Percentiles rank a stretch among this genome's conserved stretches.
Evolutionary conservation across 2,797 vertebrate genomes (phyloP).

Genomic region (Poliocrania exsul): DNA sequence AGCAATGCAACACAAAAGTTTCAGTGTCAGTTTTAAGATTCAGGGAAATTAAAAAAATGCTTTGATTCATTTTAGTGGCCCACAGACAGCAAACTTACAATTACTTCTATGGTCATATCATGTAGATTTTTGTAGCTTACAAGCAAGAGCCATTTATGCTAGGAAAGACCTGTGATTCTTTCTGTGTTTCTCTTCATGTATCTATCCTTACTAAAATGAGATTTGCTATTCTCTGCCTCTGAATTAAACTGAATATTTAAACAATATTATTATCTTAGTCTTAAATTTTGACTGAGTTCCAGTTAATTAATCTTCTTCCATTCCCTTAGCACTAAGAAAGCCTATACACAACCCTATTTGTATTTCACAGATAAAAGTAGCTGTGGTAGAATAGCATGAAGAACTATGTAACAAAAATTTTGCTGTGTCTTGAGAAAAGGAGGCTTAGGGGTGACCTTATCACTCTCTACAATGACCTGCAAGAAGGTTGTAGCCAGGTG

Average conservation of each 20-base stretch:
- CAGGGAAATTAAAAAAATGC: not conserved
- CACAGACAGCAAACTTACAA: not conserved
- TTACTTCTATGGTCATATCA: not conserved
- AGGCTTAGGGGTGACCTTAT: not conserved
- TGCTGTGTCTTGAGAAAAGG: not conserved
- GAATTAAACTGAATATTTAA: conserved; percentile 24
- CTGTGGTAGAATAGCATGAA: not conserved
- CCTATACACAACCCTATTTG: not conserved
- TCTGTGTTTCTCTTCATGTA: not conserved
- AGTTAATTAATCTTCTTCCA: conserved; percentile 26
- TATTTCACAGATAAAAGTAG: not conserved
- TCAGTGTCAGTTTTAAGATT: not conserved
- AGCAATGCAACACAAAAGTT: not conserved
- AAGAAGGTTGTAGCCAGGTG: not conserved
- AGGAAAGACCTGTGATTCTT: not conserved
- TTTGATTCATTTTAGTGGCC: not conserved
- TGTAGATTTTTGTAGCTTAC: not conserved
- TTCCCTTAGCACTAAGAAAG: conserved; percentile 13
- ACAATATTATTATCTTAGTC: not conserved
- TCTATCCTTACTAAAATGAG: not conserved
- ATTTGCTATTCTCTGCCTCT: not conserved
- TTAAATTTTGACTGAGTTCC: not conserved
- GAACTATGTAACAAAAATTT: not conserved
- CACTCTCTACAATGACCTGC: not conserved
- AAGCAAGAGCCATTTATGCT: not conserved